Conservation (phyloP, 2,888 invertebrate species). For the Catotricha subobsoleta region DNA sequence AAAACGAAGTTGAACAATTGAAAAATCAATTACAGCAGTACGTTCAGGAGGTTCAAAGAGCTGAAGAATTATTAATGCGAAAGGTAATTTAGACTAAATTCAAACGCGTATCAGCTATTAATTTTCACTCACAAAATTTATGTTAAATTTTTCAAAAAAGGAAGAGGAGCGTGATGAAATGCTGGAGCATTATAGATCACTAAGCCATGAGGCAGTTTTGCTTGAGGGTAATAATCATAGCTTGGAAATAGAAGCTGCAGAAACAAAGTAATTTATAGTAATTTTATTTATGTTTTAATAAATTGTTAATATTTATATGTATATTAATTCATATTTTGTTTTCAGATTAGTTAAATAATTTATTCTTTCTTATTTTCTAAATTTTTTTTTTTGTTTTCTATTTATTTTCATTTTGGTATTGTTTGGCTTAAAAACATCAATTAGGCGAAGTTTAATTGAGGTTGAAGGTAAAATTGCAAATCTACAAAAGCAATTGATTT, state of each 20-base stretch:
- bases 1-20: slow-evolving; percentile 51
- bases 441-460: slow-evolving; percentile 31
- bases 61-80: slow-evolving; percentile 54
- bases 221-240: slow-evolving; percentile 65
- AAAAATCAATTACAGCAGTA: slow-evolving; percentile 65
- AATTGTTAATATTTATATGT: not conserved
- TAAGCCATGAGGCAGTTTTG: slow-evolving; percentile 58
- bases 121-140: too few species aligned
- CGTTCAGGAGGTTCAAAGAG: slow-evolving; percentile 60
- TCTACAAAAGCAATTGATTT: slow-evolving; percentile 43
- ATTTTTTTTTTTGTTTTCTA: slow-evolving; percentile 5
- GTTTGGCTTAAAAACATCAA: not conserved
- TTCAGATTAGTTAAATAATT: not conserved
- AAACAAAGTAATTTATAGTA: slow-evolving; percentile 33
- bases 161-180: slow-evolving; percentile 64
- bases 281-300: not conserved
- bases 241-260: slow-evolving; percentile 56
- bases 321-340: not conserved
- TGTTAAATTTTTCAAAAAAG: slow-evolving; percentile 24
- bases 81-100: slow-evolving; percentile 30
- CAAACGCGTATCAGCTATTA: not conserved
- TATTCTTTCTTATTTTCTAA: not conserved
- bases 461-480: slow-evolving; percentile 40
- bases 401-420: slow-evolving; percentile 6
- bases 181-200: slow-evolving; percentile 58